Conservation (phyloP, 2,113 vertebrate genomes). For the Dissostichus mawsoni region DNA sequence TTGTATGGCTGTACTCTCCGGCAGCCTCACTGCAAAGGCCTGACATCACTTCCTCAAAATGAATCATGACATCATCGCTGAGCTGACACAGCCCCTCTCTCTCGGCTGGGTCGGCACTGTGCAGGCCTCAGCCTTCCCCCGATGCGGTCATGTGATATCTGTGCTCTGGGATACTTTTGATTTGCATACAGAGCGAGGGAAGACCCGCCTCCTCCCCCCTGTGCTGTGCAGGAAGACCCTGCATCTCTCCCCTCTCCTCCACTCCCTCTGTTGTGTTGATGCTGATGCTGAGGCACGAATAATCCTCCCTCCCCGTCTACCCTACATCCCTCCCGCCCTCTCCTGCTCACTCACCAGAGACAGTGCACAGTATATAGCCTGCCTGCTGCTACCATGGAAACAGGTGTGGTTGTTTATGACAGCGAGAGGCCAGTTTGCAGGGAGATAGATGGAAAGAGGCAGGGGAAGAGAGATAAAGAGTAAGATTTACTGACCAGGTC, state of each 20-base stretch:
- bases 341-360: conserved; percentile 78
- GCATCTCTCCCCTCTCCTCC: conserved; percentile 57
- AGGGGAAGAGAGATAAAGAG: conserved; percentile 61
- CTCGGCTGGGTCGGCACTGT: conserved; percentile 58
- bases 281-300: conserved; percentile 77
- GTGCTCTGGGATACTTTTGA: conserved; percentile 60
- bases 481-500: conserved; percentile 72
- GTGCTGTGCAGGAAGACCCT: conserved; percentile 68
- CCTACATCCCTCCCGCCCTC: conserved; percentile 58
- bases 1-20: conserved; percentile 41
- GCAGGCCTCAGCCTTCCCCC: conserved; percentile 63
- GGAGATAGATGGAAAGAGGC: conserved; percentile 60
- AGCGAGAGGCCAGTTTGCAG: conserved; percentile 76
- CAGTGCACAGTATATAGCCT: conserved; percentile 75
- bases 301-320: conserved; percentile 65
- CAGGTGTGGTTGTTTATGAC: conserved; percentile 87
- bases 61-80: conserved; percentile 84
- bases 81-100: conserved; percentile 73
- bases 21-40: conserved; percentile 79
- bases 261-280: conserved; percentile 57
- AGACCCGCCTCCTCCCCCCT: conserved; percentile 65
- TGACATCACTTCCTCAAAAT: conserved; percentile 87
- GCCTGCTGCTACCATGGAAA: conserved; percentile 85
- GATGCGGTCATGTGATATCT: conserved; percentile 68
- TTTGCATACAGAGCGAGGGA: conserved; percentile 66